phyloP scores from a whole-genome alignment of 2,888 invertebrate genomes.

The Callyntrura sp. region DNA sequence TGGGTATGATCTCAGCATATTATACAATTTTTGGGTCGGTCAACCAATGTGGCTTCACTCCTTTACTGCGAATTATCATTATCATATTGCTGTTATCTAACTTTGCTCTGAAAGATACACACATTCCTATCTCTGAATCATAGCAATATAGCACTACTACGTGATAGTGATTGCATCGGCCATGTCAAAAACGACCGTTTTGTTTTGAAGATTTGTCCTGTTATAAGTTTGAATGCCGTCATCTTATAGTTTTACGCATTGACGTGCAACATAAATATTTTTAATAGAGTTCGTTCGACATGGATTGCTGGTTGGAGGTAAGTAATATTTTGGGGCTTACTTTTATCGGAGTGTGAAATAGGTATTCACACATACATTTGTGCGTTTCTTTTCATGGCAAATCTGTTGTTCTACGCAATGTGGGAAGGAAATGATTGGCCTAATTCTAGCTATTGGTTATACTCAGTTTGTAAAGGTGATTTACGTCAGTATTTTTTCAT shows the following conservation, averaged over 20 bases:
- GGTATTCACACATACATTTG: not conserved
- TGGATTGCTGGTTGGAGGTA: conserved; percentile 70
- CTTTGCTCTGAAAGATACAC: conserved; percentile 3
- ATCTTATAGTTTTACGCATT: not conserved
- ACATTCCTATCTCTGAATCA: conserved; percentile 13
- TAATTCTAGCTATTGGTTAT: not conserved
- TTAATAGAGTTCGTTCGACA: not conserved
- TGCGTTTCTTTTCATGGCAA: not conserved
- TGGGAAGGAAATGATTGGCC: conserved; percentile 21
- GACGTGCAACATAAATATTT: conserved; percentile 3
- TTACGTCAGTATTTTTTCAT: conserved; percentile 21
- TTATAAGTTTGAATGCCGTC: conserved; percentile 14
- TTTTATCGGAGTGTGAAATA: not conserved
- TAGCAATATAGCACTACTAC: not conserved
- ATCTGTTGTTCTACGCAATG: not conserved
- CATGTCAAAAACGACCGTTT: conserved; percentile 32
- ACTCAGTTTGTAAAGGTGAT: conserved; percentile 16
- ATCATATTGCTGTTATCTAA: not conserved
- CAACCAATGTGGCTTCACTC: conserved; percentile 16
- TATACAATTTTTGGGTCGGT: conserved; percentile 55
- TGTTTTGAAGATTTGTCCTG: not conserved
- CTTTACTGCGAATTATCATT: not conserved
- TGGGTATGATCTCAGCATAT: not conserved
- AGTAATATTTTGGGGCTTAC: conserved; percentile 18
- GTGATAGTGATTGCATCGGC: not conserved